Conservation (phyloP, 2,797 vertebrate genomes). For the Kryptopterus vitreolus region DNA sequence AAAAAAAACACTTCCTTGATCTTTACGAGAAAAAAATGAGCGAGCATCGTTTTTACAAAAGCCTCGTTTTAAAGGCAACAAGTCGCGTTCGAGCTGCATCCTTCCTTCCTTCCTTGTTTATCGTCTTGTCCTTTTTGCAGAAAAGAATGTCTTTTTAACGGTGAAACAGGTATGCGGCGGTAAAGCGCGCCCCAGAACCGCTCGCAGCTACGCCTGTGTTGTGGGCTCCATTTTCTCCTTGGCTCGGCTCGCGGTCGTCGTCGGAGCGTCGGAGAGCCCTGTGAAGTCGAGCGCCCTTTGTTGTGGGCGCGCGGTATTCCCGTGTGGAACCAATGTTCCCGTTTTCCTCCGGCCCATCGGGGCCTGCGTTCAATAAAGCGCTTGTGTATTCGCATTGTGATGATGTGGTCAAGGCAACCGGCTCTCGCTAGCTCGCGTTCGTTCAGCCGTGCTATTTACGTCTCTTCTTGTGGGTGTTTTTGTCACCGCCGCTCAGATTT, state of each 20-base stretch:
- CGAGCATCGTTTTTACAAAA: too few species aligned
- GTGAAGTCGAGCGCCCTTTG: conserved; percentile 76
- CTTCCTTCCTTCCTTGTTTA: neutral
- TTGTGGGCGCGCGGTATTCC: conserved; percentile 86
- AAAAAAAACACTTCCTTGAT: conserved; percentile 23
- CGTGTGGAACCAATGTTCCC: conserved; percentile 83
- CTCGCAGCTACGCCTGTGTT: conserved; percentile 59
- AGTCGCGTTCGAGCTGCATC: neutral
- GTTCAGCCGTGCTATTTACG: conserved; percentile 78
- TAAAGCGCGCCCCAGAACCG: conserved; percentile 45
- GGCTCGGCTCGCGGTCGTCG: conserved; percentile 55
- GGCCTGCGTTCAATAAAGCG: conserved; percentile 91
- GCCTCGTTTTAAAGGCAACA: neutral
- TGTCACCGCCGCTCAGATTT: conserved; percentile 65
- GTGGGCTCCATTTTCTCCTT: conserved; percentile 63
- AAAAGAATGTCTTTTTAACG: neutral
- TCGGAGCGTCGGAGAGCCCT: conserved; percentile 59
- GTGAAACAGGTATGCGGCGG: conserved; percentile 44
- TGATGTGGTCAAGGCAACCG: conserved; percentile 90
- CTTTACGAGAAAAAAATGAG: too few species aligned
- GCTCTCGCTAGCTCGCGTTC: conserved; percentile 85
- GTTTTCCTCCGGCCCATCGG: conserved; percentile 74
- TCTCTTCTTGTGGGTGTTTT: conserved; percentile 66
- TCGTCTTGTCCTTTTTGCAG: neutral
- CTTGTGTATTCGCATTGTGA: conserved; percentile 90